These are phyloP conservation scores for Syritta pipiens DNA, from an alignment of 2,888 invertebrate genomes.

Conservation along the genomic window DNA sequence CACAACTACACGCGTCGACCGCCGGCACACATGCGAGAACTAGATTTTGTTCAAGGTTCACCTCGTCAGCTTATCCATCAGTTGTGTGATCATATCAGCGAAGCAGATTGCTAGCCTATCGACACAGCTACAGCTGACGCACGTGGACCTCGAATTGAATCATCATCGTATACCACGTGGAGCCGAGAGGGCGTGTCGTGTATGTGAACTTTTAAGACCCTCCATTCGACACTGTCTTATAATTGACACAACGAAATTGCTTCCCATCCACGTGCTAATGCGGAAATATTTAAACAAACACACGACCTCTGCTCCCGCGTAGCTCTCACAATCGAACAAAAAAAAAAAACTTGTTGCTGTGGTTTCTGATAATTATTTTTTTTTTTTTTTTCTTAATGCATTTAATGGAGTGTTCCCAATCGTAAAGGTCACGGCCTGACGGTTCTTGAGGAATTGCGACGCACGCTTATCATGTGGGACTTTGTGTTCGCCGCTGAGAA, in stretches of 20 bases:
- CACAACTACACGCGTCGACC: not conserved
- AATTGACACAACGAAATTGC: too few species aligned
- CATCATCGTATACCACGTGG: not conserved
- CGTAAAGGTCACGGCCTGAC: not conserved
- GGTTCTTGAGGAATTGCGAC: slow-evolving; percentile 10
- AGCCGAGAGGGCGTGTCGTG: not conserved
- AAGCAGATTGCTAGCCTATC: not conserved
- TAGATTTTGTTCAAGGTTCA: slow-evolving; percentile 35
- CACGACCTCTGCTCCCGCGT: not conserved
- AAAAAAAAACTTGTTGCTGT: slow-evolving; percentile 7
- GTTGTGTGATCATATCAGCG: slow-evolving; percentile 22
- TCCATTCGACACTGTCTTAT: too few species aligned
- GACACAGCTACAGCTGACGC: not conserved
- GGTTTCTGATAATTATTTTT: slow-evolving; percentile 34
- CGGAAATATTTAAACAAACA: slow-evolving; percentile 21
- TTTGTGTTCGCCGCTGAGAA: not conserved
- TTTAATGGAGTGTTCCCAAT: slow-evolving; percentile 1
- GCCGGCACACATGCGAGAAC: not conserved
- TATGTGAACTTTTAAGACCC: too few species aligned
- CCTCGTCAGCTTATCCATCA: slow-evolving; percentile 17
- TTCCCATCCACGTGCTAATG: slow-evolving; percentile 9
- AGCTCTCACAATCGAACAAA: not conserved
- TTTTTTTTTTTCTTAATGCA: slow-evolving; percentile 11
- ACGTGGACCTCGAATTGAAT: not conserved
- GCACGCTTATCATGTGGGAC: slow-evolving; percentile 34